These are phyloP conservation scores for Chymomyza caudatula DNA, from an alignment of 2,888 invertebrate species.

Conservation along the genomic window DNA sequence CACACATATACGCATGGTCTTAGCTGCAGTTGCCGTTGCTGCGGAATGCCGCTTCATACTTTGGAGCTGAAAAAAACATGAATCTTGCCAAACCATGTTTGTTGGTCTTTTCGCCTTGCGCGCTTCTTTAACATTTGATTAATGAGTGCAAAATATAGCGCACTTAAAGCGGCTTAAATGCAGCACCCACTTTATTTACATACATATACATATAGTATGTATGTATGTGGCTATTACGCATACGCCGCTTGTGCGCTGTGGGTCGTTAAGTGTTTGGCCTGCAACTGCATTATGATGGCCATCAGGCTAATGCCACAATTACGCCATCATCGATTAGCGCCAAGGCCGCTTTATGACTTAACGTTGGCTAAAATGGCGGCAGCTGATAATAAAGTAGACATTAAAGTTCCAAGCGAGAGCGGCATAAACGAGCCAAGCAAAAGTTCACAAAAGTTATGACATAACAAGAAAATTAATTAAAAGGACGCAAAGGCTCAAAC, in stretches of 20 bases:
- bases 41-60: neutral
- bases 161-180: constrained; percentile 28
- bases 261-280: neutral
- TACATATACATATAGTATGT: too few relatives aligned
- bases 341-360: constrained; percentile 6
- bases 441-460: constrained; percentile 36
- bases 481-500: constrained; percentile 10
- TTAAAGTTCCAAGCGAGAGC: neutral
- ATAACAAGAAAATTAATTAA: constrained; percentile 45
- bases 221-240: constrained; percentile 55
- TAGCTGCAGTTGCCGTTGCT: too few relatives aligned
- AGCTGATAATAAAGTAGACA: constrained; percentile 10
- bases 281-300: neutral
- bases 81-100: constrained; percentile 45
- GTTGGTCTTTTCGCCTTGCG: constrained; percentile 3
- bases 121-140: constrained; percentile 65
- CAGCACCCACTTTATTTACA: constrained; percentile 5
- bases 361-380: constrained; percentile 2
- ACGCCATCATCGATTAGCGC: constrained; percentile 43
- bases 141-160: constrained; percentile 59
- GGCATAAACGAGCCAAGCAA: constrained; percentile 5
- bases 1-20: constrained; percentile 18
- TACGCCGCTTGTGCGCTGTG: constrained; percentile 42
- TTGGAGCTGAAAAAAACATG: constrained; percentile 19
- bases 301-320: constrained; percentile 31